Evolutionary conservation across 1,140 invertebrate species (phyloP), one percentile per base, ranked within the genome.

Genomic region (Megalopta genalis): DNA sequence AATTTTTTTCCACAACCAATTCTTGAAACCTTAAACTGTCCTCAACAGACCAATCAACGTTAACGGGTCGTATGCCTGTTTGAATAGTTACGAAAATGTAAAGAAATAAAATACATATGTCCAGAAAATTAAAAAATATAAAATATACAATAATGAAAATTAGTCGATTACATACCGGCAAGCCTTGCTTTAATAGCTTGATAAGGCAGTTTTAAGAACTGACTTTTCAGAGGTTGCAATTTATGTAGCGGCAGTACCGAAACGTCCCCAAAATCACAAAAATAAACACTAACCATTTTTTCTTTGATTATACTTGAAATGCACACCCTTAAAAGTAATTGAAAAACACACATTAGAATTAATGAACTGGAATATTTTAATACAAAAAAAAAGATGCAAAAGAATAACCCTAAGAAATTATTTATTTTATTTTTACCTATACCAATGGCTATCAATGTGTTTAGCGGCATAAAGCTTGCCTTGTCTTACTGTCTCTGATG

Each of bases 101-200:
- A 21, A 52, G n/a, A 72, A 68, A 6, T 65, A 39, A 27, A 78
- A 74, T 49, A 67, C 69, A 27, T 49, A 39, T 49, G 16, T 62
- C 27, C 21, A 14, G 1, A 4, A 60, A 69, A 16, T 82, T 39
- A 18, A 74, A 73, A 74, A 42, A 60, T 60, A 27, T 68, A 54
- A 46, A 39, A 65, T 64, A 23, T 68, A 54, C n/a, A 9, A 25
- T 66, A 67, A 63, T 25, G 23, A 64, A 32, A 68, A 10, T 54
- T 21, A 46, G 46, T 32, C 37, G 60, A 77, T 82, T 75, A 88
- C 88, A 90, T 89, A 94, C 94, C 94, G 72, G 87, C 82, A 67
- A 95, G 87, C 88, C 91, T 93, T 8, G 94, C 94, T 80, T 93
- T 94, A 39, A 95, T 91, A 5, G 94, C 94, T 86, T 95, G 94